A percentile compares a stretch with the other conserved stretches of the same genome.
These are phyloP conservation scores for Drosophila neocordata DNA, from an alignment of 1,140 invertebrate genomes.

Conservation along the genomic window DNA sequence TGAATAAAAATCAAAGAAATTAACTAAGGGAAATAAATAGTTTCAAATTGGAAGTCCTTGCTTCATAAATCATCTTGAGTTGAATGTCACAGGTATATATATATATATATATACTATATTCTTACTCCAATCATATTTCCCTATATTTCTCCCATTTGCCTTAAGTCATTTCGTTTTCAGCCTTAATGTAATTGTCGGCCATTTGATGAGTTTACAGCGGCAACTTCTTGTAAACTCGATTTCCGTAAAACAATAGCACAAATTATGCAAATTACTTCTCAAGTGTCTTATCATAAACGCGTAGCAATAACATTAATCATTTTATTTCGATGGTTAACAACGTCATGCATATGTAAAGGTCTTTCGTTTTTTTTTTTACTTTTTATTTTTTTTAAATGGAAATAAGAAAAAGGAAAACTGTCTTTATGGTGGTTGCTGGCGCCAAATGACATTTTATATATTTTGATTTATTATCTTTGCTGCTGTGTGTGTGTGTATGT, in stretches of 20 bases:
- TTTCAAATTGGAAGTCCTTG: no score
- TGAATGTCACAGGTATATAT: no score
- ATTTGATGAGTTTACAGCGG: neutral
- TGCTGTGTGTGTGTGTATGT: conserved; percentile 25
- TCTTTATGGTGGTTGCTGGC: conserved; percentile 59
- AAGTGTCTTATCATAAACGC: conserved; percentile 63
- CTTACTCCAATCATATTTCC: no score
- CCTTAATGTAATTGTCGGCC: neutral
- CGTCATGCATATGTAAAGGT: conserved; percentile 67
- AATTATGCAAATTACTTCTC: conserved; percentile 72
- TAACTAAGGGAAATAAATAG: no score
- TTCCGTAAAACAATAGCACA: conserved; percentile 39
- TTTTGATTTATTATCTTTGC: conserved; percentile 70
- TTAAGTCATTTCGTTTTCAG: neutral
- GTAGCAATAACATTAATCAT: conserved; percentile 75
- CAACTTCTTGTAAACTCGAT: conserved; percentile 33
- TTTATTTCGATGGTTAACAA: conserved; percentile 46
- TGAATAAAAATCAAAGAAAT: no score
- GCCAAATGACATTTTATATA: conserved; percentile 73
- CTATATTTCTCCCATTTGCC: neutral
- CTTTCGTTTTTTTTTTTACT: conserved; percentile 7
- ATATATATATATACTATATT: no score
- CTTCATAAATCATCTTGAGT: no score
- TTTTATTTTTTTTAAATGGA: no score
- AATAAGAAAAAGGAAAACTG: conserved; percentile 32